These are phyloP conservation scores for Brachionus paranguensis DNA, from an alignment of 1,140 invertebrate species.

Conservation along the genomic window DNA sequence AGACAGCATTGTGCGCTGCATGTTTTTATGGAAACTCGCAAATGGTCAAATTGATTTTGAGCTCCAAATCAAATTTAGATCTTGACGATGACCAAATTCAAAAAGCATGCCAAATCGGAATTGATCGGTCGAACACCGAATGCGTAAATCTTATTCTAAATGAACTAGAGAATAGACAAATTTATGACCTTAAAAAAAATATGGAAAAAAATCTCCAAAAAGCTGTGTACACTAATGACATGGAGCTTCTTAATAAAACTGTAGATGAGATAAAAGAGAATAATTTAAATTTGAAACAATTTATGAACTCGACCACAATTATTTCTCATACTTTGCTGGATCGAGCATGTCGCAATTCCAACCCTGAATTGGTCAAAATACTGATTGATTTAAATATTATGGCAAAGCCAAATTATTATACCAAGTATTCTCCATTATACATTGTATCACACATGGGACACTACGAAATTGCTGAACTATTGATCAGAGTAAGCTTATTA, in stretches of 20 bases:
- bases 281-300: slow-evolving; percentile 28
- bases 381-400: neutral
- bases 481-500: neutral
- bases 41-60: slow-evolving; percentile 21
- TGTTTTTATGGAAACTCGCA: neutral
- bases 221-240: slow-evolving; percentile 19
- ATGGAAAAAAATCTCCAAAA: slow-evolving; percentile 28
- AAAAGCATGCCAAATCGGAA: slow-evolving; percentile 26
- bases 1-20: slow-evolving; percentile 18
- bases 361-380: slow-evolving; percentile 17
- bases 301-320: slow-evolving; percentile 22
- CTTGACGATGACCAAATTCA: neutral
- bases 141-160: slow-evolving; percentile 36
- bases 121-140: neutral
- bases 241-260: neutral
- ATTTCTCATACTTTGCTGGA: slow-evolving; percentile 7
- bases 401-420: slow-evolving; percentile 34
- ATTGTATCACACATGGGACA: slow-evolving; percentile 38
- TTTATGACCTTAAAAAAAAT: neutral
- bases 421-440: slow-evolving; percentile 35
- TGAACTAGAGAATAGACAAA: neutral
- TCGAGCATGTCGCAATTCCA: slow-evolving; percentile 26
- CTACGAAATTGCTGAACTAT: neutral
- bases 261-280: neutral
- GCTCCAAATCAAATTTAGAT: slow-evolving; percentile 18